Evolutionary conservation across 1,140 invertebrate species (phyloP).

Genomic region (Drosophila varians): DNA sequence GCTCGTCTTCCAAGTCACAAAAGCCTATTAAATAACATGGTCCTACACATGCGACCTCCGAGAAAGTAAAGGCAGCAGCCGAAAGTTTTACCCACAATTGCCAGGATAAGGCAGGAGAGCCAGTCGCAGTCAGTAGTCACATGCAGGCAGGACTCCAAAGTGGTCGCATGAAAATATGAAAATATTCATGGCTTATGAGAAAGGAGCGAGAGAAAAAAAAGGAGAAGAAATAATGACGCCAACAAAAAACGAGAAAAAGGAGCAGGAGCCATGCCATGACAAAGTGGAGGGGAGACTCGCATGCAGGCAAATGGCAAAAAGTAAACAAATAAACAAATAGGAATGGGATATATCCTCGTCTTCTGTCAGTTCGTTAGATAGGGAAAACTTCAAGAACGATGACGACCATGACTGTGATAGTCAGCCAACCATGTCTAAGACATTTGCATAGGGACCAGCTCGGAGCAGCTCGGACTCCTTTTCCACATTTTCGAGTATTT

Average conservation of each 20-base stretch:
- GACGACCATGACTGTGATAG: conserved; percentile 20
- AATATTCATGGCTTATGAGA: conserved; percentile 59
- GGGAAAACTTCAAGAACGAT: conserved; percentile 45
- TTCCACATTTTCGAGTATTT: conserved; percentile 9
- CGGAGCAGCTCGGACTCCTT: conserved; percentile 1
- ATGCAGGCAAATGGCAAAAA: conserved; percentile 72
- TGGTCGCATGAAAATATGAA: conserved; percentile 68
- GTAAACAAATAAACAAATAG: conserved; percentile 73
- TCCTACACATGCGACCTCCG: conserved; percentile 64
- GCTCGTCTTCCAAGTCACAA: conserved; percentile 55
- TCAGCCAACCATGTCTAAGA: conserved; percentile 39
- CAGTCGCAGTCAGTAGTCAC: conserved; percentile 31
- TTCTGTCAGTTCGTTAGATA: neutral
- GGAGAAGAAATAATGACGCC: conserved; percentile 35
- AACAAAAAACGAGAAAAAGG: conserved; percentile 29
- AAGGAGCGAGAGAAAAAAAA: conserved; percentile 12
- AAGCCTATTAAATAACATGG: conserved; percentile 81
- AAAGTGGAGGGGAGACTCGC: conserved; percentile 17
- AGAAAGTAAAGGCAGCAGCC: conserved; percentile 25
- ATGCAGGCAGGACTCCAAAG: conserved; percentile 39
- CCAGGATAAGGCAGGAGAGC: conserved; percentile 54
- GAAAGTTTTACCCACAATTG: conserved; percentile 71
- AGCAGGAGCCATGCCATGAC: conserved; percentile 4
- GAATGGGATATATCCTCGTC: neutral
- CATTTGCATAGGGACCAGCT: conserved; percentile 41